These are phyloP conservation scores for Unio pictorum DNA, from an alignment of 2,888 invertebrate species.

Conservation along the genomic window DNA sequence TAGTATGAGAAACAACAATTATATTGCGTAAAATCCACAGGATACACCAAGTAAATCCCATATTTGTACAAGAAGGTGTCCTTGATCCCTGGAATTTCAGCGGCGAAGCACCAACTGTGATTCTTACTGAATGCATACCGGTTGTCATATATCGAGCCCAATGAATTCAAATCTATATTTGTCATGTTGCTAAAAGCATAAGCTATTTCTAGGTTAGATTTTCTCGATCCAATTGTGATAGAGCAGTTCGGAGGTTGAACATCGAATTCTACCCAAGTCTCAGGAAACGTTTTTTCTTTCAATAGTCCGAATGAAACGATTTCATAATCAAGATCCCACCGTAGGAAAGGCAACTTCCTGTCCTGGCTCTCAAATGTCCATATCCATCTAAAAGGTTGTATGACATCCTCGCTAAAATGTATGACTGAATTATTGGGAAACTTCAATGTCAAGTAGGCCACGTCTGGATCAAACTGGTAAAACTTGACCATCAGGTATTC, in stretches of 20 bases:
- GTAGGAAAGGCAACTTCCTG: constrained; percentile 20
- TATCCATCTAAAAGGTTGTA: constrained; percentile 8
- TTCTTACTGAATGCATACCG: constrained; percentile 3
- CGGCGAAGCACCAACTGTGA: constrained; percentile 12
- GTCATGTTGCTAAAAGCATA: constrained; percentile 16
- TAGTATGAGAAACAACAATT: constrained; percentile 13
- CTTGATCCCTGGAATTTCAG: constrained; percentile 14
- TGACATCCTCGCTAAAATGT: too few relatives aligned
- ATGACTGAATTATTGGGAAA: too few relatives aligned
- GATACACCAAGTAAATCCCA: constrained; percentile 16
- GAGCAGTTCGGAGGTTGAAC: constrained; percentile 11
- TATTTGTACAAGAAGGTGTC: constrained; percentile 15
- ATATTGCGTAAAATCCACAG: constrained; percentile 19
- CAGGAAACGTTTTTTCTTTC: constrained; percentile 10
- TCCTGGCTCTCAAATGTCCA: constrained; percentile 19
- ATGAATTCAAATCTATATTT: constrained; percentile 6
- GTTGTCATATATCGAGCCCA: too few relatives aligned
- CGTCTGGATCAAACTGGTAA: too few relatives aligned
- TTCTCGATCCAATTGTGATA: constrained; percentile 9
- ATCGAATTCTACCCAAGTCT: constrained; percentile 3
- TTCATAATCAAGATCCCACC: constrained; percentile 20
- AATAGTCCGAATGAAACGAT: constrained; percentile 21
- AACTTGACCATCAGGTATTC: too few relatives aligned
- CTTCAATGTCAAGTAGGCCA: too few relatives aligned
- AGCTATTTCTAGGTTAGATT: constrained; percentile 7